Conservation (phyloP, 2,797 vertebrate species). For the Mus minutoides region DNA sequence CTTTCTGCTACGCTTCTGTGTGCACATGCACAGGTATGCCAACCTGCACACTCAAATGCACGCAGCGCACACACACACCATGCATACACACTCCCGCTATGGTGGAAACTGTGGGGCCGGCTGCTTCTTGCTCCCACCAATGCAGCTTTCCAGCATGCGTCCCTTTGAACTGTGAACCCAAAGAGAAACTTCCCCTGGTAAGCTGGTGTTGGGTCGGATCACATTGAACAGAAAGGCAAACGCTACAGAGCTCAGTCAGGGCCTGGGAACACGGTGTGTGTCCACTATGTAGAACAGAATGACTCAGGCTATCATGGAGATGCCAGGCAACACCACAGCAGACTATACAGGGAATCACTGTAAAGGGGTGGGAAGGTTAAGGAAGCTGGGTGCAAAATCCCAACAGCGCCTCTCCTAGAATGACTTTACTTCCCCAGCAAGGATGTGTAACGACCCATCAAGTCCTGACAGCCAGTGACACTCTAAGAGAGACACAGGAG, state of each 20-base stretch:
- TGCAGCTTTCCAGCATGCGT: fast-evolving
- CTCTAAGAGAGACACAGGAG: fast-evolving
- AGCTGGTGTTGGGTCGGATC: neutral
- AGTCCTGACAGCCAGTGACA: neutral
- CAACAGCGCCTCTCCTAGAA: neutral
- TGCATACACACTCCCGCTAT: neutral
- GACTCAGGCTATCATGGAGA: neutral
- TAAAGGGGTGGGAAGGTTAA: fast-evolving
- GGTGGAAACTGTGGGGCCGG: neutral
- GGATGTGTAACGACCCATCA: neutral
- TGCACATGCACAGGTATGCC: neutral
- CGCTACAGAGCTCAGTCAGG: neutral
- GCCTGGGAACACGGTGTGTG: neutral
- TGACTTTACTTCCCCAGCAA: neutral
- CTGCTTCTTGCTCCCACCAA: neutral
- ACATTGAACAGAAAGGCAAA: neutral
- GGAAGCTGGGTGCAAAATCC: neutral
- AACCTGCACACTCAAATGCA: neutral
- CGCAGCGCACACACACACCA: too few relatives aligned
- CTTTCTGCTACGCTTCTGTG: neutral
- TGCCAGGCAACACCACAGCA: neutral
- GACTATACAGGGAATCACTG: neutral
- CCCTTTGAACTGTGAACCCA: neutral
- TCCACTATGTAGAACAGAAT: neutral
- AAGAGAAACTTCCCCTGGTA: neutral